Conservation (phyloP, 2,888 invertebrate genomes). For the Chrysolina oricalcia region DNA sequence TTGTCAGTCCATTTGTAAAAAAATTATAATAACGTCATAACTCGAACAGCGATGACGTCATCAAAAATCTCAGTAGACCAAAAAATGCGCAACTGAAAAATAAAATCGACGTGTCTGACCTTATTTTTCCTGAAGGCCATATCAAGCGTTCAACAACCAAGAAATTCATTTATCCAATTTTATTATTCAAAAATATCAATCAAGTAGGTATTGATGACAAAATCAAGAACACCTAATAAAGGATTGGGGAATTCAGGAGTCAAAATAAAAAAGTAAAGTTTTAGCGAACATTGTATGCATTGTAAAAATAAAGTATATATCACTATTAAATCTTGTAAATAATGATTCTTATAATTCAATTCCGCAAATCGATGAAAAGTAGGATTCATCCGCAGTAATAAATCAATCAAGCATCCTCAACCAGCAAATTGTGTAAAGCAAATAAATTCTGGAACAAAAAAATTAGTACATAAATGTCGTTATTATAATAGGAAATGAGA, state of each 20-base stretch:
- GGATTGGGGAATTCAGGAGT: not conserved
- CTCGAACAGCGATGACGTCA: too few relatives aligned
- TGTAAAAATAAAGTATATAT: constrained; percentile 9
- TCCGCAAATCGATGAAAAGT: not conserved
- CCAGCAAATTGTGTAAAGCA: constrained; percentile 72
- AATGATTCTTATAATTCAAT: not conserved
- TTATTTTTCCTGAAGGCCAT: too few relatives aligned
- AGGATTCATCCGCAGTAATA: not conserved
- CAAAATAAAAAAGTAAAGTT: not conserved
- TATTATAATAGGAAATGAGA: too few relatives aligned
- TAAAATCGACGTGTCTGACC: too few relatives aligned
- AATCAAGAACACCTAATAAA: not conserved
- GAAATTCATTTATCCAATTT: too few relatives aligned
- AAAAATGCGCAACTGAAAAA: too few relatives aligned
- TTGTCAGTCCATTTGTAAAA: too few relatives aligned
- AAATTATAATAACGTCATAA: too few relatives aligned
- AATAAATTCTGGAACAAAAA: constrained; percentile 72
- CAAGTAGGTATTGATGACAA: not conserved
- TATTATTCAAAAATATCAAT: too few relatives aligned
- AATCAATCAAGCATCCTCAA: constrained; percentile 62
- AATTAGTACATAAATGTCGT: too few relatives aligned
- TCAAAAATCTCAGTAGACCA: too few relatives aligned
- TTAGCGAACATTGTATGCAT: not conserved
- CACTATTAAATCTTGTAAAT: constrained; percentile 3
- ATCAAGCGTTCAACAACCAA: too few relatives aligned